These are phyloP conservation scores for Sphenodon punctatus DNA, from an alignment of 2,797 vertebrate species.

Conservation along the genomic window DNA sequence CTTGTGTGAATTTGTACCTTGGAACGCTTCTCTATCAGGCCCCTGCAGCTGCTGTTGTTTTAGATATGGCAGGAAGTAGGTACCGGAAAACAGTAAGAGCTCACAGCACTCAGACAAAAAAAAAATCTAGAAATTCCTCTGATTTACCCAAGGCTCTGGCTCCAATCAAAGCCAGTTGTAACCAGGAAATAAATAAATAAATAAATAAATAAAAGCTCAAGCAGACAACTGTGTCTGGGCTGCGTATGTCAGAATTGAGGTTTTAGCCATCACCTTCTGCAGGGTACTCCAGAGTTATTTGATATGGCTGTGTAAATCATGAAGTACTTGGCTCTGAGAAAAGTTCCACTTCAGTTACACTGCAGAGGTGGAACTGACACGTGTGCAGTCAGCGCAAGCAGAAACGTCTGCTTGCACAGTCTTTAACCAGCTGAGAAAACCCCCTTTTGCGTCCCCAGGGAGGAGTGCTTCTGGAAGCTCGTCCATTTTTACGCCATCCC, in stretches of 20 bases:
- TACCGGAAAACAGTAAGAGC: slow-evolving; percentile 65
- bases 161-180: slow-evolving; percentile 58
- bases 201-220: not conserved
- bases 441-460: not conserved
- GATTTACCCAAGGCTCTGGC: slow-evolving; percentile 66
- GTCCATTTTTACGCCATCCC: not conserved
- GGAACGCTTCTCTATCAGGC: slow-evolving; percentile 74
- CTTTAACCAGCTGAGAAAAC: slow-evolving; percentile 27
- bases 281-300: slow-evolving; percentile 19
- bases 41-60: slow-evolving; percentile 78
- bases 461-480: not conserved
- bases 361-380: slow-evolving; percentile 45
- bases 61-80: slow-evolving; percentile 81
- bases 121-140: slow-evolving; percentile 66
- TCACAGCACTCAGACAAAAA: slow-evolving; percentile 44
- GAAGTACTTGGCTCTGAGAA: slow-evolving; percentile 45
- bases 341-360: slow-evolving; percentile 23
- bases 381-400: slow-evolving; percentile 24
- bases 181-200: not conserved
- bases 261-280: slow-evolving; percentile 50
- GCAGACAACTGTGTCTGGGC: slow-evolving; percentile 54
- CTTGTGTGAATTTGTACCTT: slow-evolving; percentile 67
- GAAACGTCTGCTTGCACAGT: slow-evolving; percentile 19
- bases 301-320: not conserved
- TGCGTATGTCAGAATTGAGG: slow-evolving; percentile 32